Conservation (phyloP, 2,888 invertebrate species). For the Epirrhoe tristata region DNA sequence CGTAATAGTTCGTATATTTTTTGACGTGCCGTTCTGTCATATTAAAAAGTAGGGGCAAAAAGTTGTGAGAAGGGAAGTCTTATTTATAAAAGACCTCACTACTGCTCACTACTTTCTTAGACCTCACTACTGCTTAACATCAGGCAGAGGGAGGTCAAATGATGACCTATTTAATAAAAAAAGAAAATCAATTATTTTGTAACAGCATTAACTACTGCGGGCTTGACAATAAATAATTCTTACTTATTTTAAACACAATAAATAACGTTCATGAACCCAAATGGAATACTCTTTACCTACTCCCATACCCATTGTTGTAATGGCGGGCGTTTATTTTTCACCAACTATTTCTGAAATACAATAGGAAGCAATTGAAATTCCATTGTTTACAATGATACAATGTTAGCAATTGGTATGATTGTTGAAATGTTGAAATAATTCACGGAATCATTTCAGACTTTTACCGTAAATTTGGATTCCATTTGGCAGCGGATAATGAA, state of each 20-base stretch:
- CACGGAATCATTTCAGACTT: neutral
- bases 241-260: neutral
- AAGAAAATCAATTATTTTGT: neutral
- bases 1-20: no score
- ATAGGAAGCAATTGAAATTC: neutral
- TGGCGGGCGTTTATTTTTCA: neutral
- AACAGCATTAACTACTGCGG: neutral
- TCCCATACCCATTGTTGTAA: no score
- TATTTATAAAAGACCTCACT: no score
- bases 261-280: neutral
- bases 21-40: no score
- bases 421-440: neutral
- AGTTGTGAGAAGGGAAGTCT: no score
- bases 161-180: no score
- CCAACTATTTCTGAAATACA: neutral
- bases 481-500: constrained; percentile 27
- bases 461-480: constrained; percentile 12
- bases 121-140: no score
- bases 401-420: neutral
- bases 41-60: no score
- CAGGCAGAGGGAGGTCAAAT: no score
- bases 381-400: neutral
- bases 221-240: neutral
- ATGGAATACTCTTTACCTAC: neutral
- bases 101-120: no score